These are phyloP conservation scores for Ormyrus labotus DNA, from an alignment of 2,888 invertebrate species.

Conservation along the genomic window DNA sequence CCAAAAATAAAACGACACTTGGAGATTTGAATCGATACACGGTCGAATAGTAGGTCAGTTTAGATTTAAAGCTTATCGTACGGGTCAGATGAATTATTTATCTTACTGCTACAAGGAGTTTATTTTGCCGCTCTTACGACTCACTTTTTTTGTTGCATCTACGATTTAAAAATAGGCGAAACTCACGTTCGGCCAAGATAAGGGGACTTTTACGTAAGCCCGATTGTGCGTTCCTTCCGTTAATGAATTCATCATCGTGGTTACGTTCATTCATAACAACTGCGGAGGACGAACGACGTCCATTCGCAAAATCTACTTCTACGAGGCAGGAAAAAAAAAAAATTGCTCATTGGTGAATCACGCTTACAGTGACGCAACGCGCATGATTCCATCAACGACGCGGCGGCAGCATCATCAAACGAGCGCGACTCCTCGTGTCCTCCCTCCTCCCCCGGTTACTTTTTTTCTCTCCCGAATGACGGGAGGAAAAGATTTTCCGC, in stretches of 20 bases:
- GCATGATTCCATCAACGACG: neutral
- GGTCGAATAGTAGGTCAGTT: no score
- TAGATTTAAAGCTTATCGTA: no score
- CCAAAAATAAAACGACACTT: no score
- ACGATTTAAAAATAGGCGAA: no score
- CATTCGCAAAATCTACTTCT: constrained; percentile 15
- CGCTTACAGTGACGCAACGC: constrained; percentile 15
- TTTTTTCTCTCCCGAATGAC: constrained; percentile 1
- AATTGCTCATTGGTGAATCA: constrained; percentile 33
- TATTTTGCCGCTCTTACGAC: no score
- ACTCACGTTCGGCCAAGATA: no score
- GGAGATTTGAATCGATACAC: no score
- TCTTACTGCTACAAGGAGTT: no score
- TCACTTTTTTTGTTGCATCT: no score
- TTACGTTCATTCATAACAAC: constrained; percentile 37
- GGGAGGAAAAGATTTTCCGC: constrained; percentile 22
- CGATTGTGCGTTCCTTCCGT: neutral
- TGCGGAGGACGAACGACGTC: neutral
- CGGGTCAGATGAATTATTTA: no score
- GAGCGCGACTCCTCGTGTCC: no score
- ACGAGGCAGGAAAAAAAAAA: constrained; percentile 13
- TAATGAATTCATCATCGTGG: constrained; percentile 19
- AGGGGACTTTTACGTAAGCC: no score
- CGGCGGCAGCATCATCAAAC: neutral
- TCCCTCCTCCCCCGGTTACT: constrained; percentile 20